These are phyloP conservation scores for Arrhopalites spinosus DNA, from an alignment of 2,888 invertebrate genomes.

Conservation along the genomic window DNA sequence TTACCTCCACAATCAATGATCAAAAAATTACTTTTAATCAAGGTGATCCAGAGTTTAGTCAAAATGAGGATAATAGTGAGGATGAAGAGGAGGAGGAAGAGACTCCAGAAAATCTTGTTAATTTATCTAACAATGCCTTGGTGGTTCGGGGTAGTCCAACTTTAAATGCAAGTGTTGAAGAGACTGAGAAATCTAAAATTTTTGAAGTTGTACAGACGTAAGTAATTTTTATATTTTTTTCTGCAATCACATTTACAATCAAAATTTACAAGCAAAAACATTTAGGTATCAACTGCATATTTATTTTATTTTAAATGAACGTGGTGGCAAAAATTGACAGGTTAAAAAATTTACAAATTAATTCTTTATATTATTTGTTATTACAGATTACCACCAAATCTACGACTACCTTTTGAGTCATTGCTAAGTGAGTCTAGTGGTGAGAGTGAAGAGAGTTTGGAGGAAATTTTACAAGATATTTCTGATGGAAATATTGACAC, in stretches of 20 bases:
- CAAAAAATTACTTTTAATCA: conserved; percentile 28
- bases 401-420: conserved; percentile 51
- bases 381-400: conserved; percentile 46
- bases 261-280: too few species aligned
- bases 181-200: conserved; percentile 51
- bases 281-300: too few species aligned
- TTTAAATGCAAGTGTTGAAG: conserved; percentile 42
- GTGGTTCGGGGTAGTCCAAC: conserved; percentile 50
- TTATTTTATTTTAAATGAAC: too few species aligned
- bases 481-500: conserved; percentile 44
- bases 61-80: conserved; percentile 80
- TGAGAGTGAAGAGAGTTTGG: conserved; percentile 47
- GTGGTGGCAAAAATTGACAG: too few species aligned
- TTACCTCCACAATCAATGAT: not conserved
- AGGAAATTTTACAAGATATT: conserved; percentile 51
- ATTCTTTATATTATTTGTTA: too few species aligned
- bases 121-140: conserved; percentile 14
- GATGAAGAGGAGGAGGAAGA: conserved; percentile 72
- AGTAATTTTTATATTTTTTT: too few species aligned
- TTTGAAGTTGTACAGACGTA: conserved; percentile 51
- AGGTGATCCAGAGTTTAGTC: conserved; percentile 64
- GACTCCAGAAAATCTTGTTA: not conserved
- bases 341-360: too few species aligned
- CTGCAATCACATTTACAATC: too few species aligned
- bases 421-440: conserved; percentile 44